Conservation (phyloP, 2,113 vertebrate species). For the Quiscalus mexicanus region DNA sequence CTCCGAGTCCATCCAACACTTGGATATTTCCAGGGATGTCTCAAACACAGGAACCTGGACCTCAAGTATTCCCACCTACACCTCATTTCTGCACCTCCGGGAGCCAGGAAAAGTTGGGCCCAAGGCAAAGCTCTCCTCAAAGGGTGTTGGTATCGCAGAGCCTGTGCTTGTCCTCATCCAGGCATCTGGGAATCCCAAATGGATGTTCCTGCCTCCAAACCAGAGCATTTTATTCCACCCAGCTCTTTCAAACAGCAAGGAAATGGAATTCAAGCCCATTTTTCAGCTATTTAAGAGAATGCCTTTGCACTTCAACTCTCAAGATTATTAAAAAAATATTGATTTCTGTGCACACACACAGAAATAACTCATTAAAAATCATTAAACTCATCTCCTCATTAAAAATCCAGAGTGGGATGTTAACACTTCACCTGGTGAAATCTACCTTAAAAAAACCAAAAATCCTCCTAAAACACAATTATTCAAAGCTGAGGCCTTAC, state of each 20-base stretch:
- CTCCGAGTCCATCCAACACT: neutral
- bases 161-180: neutral
- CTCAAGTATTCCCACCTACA: neutral
- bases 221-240: neutral
- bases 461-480: neutral
- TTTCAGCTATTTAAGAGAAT: neutral
- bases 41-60: neutral
- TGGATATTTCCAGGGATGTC: neutral
- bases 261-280: neutral
- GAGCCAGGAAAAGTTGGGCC: neutral
- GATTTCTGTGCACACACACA: neutral
- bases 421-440: constrained; percentile 57
- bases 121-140: neutral
- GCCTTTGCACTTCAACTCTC: neutral
- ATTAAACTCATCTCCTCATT: neutral
- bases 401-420: neutral
- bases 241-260: neutral
- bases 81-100: neutral
- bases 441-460: neutral
- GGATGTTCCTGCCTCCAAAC: neutral
- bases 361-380: neutral
- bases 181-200: neutral
- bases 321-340: neutral
- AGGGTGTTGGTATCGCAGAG: neutral
- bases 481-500: neutral